Percentiles rank a stretch among this genome's conserved stretches.
Conservation (phyloP, 1,140 invertebrate genomes). For the Lordiphosa mommai region DNA sequence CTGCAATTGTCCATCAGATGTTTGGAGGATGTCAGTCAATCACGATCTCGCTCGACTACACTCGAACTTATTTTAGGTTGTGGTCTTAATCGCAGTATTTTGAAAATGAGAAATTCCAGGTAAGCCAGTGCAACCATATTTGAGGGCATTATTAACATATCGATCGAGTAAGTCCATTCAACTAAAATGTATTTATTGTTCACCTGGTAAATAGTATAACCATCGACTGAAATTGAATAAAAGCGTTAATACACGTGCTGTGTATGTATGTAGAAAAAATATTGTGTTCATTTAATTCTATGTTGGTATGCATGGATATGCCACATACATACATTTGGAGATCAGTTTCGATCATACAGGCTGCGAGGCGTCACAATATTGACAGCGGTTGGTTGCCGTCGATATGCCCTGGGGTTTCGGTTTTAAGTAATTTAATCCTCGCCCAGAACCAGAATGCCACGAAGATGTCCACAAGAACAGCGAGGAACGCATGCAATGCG, state of each 20-base stretch:
- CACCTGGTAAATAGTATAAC: no score
- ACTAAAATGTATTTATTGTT: no score
- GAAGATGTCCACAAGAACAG: conserved; percentile 65
- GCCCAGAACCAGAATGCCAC: conserved; percentile 74
- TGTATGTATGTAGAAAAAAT: no score
- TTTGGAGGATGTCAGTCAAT: conserved; percentile 31
- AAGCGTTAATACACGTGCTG: no score
- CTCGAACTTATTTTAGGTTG: background rate
- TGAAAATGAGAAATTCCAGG: background rate
- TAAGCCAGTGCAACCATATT: no score
- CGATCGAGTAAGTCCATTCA: no score
- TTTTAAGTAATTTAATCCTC: conserved; percentile 75
- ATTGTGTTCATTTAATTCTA: background rate
- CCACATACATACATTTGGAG: conserved; percentile 20
- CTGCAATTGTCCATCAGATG: conserved; percentile 59
- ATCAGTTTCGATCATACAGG: conserved; percentile 50
- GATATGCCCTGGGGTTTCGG: conserved; percentile 64
- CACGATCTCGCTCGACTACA: conserved; percentile 4
- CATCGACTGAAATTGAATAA: no score
- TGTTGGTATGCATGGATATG: conserved; percentile 1
- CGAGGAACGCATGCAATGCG: conserved; percentile 57
- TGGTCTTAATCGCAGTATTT: background rate
- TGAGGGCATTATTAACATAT: no score
- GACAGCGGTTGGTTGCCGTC: conserved; percentile 67
- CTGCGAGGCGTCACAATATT: conserved; percentile 73